These are phyloP conservation scores for Platycnemis pennipes DNA, from an alignment of 2,888 invertebrate species.

Conservation along the genomic window DNA sequence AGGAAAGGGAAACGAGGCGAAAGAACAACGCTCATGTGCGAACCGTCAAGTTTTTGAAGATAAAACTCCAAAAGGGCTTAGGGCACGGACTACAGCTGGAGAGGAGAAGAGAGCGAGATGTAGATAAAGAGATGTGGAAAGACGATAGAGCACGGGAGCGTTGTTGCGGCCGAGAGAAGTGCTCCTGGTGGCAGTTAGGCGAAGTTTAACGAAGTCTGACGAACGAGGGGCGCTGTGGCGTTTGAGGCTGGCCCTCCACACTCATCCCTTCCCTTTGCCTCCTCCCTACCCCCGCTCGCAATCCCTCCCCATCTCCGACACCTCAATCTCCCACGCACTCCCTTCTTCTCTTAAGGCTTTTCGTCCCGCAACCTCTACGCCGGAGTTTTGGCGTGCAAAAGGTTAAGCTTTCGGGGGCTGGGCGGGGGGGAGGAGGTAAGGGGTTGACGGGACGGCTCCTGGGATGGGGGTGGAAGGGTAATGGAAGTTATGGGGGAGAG, in stretches of 20 bases:
- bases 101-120: not conserved
- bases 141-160: constrained; percentile 26
- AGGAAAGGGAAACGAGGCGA: not conserved
- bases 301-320: not conserved
- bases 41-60: not conserved
- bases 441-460: not conserved
- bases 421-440: not conserved
- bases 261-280: not conserved
- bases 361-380: constrained; percentile 22
- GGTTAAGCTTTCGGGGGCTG: not conserved
- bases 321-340: not conserved
- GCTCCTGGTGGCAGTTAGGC: constrained; percentile 41
- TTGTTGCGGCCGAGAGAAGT: constrained; percentile 11
- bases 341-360: not conserved
- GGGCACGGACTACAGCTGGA: not conserved
- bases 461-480: not conserved
- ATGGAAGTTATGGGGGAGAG: not conserved
- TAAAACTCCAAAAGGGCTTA: not conserved
- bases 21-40: not conserved
- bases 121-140: not conserved
- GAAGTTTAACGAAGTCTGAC: constrained; percentile 68
- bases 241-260: not conserved
- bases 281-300: not conserved
- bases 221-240: constrained; percentile 29
- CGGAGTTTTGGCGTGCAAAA: constrained; percentile 16